A percentile compares a stretch with the other conserved stretches of the same genome.
Conservation (phyloP, 2,797 vertebrate species). For the Enteromius argenteus region DNA sequence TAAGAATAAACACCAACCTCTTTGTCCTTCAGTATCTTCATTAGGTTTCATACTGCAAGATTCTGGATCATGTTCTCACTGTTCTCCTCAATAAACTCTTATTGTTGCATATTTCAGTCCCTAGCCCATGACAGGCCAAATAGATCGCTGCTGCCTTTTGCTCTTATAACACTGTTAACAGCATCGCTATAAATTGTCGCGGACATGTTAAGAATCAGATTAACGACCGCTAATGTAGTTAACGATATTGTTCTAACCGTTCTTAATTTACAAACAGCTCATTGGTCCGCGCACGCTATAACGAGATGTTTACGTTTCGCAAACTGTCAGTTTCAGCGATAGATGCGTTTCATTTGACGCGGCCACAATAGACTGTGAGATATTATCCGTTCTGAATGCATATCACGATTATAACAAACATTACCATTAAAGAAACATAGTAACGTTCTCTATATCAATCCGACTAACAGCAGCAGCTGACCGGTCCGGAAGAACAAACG, state of each 20-base stretch:
- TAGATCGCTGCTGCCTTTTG: not conserved
- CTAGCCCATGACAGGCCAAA: not conserved
- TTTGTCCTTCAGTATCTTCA: constrained; percentile 60
- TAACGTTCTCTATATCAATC: not conserved
- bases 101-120: not conserved
- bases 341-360: not conserved
- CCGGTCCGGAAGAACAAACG: not conserved
- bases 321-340: not conserved
- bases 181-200: not conserved
- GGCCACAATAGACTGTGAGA: not conserved
- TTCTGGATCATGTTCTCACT: not conserved
- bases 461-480: not conserved
- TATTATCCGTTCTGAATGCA: not conserved
- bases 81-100: constrained; percentile 7
- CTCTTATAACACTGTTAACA: not conserved
- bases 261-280: not conserved
- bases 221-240: not conserved
- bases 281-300: not conserved
- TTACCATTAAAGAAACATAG: not conserved
- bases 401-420: no score
- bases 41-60: not conserved
- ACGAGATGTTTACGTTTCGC: not conserved
- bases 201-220: not conserved
- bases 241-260: not conserved
- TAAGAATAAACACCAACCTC: constrained; percentile 2